Evolutionary conservation across 2,797 vertebrate genomes (phyloP).

Genomic region (Spinus olivaceus): DNA sequence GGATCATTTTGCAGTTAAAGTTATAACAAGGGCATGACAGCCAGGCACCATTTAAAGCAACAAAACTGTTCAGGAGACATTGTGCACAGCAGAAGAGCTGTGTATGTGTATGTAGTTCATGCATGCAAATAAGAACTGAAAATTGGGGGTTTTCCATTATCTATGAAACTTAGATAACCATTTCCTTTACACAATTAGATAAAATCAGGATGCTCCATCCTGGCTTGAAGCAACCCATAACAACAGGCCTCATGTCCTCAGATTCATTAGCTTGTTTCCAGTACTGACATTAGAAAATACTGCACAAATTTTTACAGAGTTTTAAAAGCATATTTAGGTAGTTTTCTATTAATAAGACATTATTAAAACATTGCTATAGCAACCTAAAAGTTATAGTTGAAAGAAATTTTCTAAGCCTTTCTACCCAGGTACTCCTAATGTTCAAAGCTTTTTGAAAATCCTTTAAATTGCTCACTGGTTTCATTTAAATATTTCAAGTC

Average conservation of each 20-base stretch:
- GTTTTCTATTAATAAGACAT: conserved; percentile 37
- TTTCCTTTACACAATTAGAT: background rate
- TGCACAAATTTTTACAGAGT: conserved; percentile 13
- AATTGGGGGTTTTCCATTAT: background rate
- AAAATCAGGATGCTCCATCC: background rate
- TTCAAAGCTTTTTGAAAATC: conserved; percentile 6
- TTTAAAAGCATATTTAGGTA: conserved; percentile 24
- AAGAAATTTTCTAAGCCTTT: conserved; percentile 19
- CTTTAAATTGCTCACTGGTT: background rate
- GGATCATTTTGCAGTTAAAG: background rate
- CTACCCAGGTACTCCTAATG: background rate
- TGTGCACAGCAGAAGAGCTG: background rate
- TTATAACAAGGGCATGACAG: background rate
- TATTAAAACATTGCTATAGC: conserved; percentile 54
- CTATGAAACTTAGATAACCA: background rate
- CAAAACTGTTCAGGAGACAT: background rate
- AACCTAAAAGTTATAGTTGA: conserved; percentile 10
- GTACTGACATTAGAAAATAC: background rate
- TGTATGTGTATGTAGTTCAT: background rate
- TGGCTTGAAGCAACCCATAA: background rate
- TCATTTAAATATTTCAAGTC: background rate
- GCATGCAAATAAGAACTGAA: background rate
- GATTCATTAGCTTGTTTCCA: background rate
- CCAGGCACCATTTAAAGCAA: background rate
- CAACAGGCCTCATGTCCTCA: background rate